Percentiles rank a stretch among this genome's conserved stretches.
These are phyloP conservation scores for Penelope pileata DNA, from an alignment of 2,113 vertebrate species.

Conservation along the genomic window DNA sequence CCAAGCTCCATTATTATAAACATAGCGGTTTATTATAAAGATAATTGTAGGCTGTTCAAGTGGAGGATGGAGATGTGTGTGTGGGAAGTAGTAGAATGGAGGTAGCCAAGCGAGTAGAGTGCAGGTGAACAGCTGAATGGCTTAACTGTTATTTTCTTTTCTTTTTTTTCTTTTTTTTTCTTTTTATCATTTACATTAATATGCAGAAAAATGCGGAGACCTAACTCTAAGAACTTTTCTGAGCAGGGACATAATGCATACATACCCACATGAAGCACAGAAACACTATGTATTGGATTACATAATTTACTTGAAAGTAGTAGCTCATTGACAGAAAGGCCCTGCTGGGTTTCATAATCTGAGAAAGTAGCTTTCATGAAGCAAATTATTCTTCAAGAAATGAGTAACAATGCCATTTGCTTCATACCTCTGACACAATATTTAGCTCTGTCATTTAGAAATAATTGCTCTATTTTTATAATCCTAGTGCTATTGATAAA, in stretches of 20 bases:
- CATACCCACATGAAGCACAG: constrained; percentile 50
- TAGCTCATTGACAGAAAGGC: constrained; percentile 70
- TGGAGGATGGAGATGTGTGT: constrained; percentile 37
- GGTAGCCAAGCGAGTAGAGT: constrained; percentile 39
- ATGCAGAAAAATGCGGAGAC: constrained; percentile 20
- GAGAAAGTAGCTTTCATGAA: constrained; percentile 65
- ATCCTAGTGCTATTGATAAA: constrained; percentile 69
- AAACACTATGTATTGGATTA: constrained; percentile 48
- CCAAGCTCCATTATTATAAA: constrained; percentile 42
- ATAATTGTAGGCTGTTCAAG: constrained; percentile 61
- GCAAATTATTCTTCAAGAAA: constrained; percentile 66
- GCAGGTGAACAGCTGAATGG: constrained; percentile 32
- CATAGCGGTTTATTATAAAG: constrained; percentile 30
- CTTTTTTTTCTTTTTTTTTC: neutral
- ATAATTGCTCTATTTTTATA: constrained; percentile 74
- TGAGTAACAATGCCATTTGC: constrained; percentile 61
- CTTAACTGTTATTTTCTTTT: constrained; percentile 48
- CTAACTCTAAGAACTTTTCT: constrained; percentile 21
- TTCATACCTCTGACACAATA: constrained; percentile 77
- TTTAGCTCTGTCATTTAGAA: constrained; percentile 75
- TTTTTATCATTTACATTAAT: constrained; percentile 21
- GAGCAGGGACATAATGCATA: neutral
- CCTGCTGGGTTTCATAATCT: constrained; percentile 63
- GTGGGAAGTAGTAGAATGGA: constrained; percentile 46
- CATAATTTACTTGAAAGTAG: constrained; percentile 72